A percentile compares a stretch with the other conserved stretches of the same genome.
Conservation (phyloP, 2,797 vertebrate genomes). For the Bradypodion pumilum region DNA sequence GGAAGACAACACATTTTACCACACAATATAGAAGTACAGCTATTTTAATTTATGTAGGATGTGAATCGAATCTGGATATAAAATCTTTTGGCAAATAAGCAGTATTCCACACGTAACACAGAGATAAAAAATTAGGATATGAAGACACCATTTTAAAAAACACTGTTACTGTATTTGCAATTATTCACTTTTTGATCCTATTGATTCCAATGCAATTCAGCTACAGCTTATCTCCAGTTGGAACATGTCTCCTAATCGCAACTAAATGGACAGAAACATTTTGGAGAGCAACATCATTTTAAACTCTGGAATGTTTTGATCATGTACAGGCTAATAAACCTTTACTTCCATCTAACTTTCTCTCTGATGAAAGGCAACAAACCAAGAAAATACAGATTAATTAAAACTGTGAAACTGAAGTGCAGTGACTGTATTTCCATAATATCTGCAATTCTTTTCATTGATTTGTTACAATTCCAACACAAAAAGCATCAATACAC, state of each 20-base stretch:
- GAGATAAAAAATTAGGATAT: neutral
- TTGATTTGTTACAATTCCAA: neutral
- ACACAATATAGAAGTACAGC: accelerated
- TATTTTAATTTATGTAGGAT: neutral
- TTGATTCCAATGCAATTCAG: neutral
- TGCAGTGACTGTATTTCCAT: neutral
- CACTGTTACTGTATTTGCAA: neutral
- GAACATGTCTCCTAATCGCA: neutral
- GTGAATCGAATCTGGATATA: neutral
- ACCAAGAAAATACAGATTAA: neutral
- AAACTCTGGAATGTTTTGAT: neutral
- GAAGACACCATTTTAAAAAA: neutral
- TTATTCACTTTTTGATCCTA: neutral
- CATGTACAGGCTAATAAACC: neutral
- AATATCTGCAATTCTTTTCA: neutral
- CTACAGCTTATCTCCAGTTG: neutral
- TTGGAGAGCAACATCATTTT: neutral
- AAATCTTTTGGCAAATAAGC: neutral
- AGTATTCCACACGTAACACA: neutral
- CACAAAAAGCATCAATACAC: too few relatives aligned
- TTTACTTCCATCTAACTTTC: neutral
- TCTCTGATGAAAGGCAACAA: neutral
- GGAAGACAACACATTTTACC: neutral
- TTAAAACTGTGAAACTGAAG: neutral
- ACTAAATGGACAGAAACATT: neutral